These are phyloP conservation scores for Eledona agricola DNA, from an alignment of 2,888 invertebrate species.

Conservation along the genomic window DNA sequence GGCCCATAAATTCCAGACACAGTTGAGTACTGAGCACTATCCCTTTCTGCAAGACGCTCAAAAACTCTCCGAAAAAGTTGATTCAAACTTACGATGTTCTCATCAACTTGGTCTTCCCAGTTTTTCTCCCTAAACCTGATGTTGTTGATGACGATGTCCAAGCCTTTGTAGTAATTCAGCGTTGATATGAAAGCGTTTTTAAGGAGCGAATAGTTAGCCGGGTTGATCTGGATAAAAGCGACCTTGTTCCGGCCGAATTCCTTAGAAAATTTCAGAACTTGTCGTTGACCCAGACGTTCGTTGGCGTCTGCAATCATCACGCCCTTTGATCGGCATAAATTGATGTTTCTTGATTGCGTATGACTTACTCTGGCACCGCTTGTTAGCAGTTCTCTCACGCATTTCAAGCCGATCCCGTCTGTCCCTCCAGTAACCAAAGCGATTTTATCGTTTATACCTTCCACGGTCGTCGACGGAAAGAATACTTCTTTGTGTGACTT, in stretches of 20 bases:
- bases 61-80: neutral
- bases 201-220: conserved; percentile 75
- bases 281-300: conserved; percentile 65
- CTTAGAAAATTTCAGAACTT: conserved; percentile 68
- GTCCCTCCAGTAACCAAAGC: conserved; percentile 65
- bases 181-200: conserved; percentile 63
- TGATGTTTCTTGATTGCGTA: conserved; percentile 21
- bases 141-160: conserved; percentile 63
- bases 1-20: conserved; percentile 65
- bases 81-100: conserved; percentile 58
- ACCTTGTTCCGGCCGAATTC: conserved; percentile 73
- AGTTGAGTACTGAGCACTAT: conserved; percentile 62
- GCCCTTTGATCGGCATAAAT: conserved; percentile 43
- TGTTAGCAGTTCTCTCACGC: conserved; percentile 61
- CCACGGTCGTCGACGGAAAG: conserved; percentile 3
- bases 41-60: conserved; percentile 50
- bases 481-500: conserved; percentile 19
- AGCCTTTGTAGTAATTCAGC: conserved; percentile 50
- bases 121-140: conserved; percentile 59
- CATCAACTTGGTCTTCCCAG: conserved; percentile 56
- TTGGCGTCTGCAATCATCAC: conserved; percentile 51
- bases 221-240: conserved; percentile 75
- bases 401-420: conserved; percentile 63
- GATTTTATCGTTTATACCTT: conserved; percentile 48
- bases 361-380: conserved; percentile 56